Conservation (phyloP, 2,797 vertebrate species). For the Hipposideros larvatus region DNA sequence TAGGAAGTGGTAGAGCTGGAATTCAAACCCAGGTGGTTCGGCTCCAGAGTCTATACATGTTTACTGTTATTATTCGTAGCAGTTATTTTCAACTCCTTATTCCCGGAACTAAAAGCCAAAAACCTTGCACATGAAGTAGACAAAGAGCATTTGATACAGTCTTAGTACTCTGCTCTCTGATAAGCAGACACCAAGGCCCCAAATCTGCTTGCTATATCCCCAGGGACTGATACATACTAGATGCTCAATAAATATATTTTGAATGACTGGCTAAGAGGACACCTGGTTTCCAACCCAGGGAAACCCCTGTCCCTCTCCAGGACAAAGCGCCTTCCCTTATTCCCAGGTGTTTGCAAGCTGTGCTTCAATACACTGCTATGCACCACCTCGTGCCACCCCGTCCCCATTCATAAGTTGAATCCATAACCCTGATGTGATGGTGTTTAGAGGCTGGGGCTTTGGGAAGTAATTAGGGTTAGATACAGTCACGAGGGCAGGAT, state of each 20-base stretch:
- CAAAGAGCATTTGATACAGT: background rate
- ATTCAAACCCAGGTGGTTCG: background rate
- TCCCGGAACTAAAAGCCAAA: background rate
- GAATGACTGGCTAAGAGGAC: background rate
- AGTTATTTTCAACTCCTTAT: background rate
- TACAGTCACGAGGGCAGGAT: background rate
- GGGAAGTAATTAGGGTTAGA: background rate
- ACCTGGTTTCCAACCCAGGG: background rate
- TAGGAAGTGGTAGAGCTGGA: background rate
- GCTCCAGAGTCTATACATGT: background rate
- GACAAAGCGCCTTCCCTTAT: background rate
- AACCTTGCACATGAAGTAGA: background rate
- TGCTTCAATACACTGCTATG: background rate
- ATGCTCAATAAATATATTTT: background rate
- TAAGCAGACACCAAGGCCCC: background rate
- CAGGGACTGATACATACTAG: background rate
- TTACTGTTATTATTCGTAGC: background rate
- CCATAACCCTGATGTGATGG: background rate
- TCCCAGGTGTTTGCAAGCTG: background rate
- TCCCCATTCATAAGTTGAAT: background rate
- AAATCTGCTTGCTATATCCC: fast-evolving
- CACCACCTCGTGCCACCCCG: too few relatives aligned
- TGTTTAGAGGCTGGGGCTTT: background rate
- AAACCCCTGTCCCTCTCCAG: background rate
- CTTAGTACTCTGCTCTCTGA: background rate